Conservation (phyloP, 2,113 vertebrate species). For the Oreamnos americanus region DNA sequence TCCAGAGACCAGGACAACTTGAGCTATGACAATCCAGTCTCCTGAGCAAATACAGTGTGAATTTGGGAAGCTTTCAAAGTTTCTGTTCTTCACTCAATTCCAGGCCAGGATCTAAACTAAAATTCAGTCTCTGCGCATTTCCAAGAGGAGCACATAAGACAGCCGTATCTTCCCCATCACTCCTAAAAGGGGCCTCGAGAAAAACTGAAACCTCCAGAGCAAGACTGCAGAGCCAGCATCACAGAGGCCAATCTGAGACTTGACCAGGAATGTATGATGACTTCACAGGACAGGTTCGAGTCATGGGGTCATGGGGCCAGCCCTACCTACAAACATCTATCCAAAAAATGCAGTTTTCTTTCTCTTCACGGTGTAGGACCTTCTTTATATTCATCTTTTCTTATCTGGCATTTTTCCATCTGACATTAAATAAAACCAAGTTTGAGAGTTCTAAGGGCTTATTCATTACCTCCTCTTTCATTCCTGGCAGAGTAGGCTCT, state of each 20-base stretch:
- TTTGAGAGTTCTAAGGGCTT: neutral
- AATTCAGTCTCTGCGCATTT: slow-evolving; percentile 2
- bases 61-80: slow-evolving; percentile 53
- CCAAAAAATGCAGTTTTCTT: neutral
- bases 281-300: neutral
- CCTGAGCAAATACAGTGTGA: neutral
- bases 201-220: neutral
- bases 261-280: neutral
- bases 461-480: neutral
- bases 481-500: neutral
- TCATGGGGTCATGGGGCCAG: neutral
- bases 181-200: neutral
- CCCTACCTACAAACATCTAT: neutral
- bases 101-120: slow-evolving; percentile 34
- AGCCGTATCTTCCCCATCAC: neutral
- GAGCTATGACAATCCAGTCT: slow-evolving; percentile 44
- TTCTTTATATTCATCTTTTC: neutral
- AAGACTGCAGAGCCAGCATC: neutral
- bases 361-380: neutral
- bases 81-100: slow-evolving; percentile 43
- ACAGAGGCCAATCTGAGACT: neutral
- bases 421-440: neutral
- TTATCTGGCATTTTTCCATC: neutral
- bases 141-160: neutral
- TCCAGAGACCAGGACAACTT: slow-evolving; percentile 58